Conservation (phyloP, 2,113 vertebrate species). For the cat (Felis catus) region DNA sequence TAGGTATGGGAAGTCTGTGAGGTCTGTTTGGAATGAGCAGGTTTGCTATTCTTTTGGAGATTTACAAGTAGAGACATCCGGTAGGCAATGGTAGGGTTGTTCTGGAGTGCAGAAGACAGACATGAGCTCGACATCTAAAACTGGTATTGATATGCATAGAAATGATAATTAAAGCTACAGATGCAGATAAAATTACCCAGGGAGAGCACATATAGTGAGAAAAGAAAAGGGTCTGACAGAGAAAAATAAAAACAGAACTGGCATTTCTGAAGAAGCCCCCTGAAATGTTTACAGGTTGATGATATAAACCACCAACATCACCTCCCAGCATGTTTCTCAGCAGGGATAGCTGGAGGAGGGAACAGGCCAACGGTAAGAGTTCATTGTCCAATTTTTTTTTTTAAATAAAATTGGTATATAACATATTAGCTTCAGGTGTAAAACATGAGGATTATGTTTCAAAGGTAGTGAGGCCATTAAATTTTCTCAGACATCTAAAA, state of each 20-base stretch:
- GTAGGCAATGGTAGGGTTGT: not conserved
- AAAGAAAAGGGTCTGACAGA: not conserved
- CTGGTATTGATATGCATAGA: not conserved
- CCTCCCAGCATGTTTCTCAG: not conserved
- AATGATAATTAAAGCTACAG: not conserved
- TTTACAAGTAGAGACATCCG: not conserved
- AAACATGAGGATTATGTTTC: not conserved
- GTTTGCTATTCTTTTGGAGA: not conserved
- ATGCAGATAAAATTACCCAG: not conserved
- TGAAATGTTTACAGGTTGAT: not conserved
- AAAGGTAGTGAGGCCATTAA: not conserved
- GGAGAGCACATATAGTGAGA: not conserved
- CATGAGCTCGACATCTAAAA: not conserved
- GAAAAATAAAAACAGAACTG: not conserved
- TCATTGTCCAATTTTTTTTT: not conserved
- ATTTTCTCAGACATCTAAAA: conserved; percentile 40
- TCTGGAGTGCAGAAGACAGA: not conserved
- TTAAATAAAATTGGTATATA: not conserved
- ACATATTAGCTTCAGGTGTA: not conserved
- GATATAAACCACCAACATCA: not conserved
- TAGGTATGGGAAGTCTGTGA: not conserved
- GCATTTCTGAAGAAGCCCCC: not conserved
- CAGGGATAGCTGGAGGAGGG: not conserved
- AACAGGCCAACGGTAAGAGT: not conserved
- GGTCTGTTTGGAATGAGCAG: not conserved